Evolutionary conservation across 2,888 invertebrate species (phyloP).

Genomic region (Drosophila mulleri): DNA sequence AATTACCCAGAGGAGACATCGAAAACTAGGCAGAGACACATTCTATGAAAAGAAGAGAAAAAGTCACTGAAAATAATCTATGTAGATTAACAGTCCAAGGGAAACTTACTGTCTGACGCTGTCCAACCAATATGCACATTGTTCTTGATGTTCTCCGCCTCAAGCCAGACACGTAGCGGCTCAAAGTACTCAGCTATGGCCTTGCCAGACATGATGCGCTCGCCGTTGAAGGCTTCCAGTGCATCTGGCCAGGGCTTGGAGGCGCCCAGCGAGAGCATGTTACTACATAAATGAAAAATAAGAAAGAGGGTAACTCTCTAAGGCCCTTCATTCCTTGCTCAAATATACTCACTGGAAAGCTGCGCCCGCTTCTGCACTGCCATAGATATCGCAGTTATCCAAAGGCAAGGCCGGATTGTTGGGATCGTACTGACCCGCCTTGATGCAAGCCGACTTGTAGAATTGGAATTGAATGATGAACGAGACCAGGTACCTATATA

Average conservation of each 20-base stretch:
- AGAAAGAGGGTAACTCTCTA: neutral
- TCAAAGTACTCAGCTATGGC: conserved; percentile 93
- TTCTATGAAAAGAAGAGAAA: conserved; percentile 46
- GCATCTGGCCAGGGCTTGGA: conserved; percentile 94
- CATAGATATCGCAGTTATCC: conserved; percentile 94
- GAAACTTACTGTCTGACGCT: conserved; percentile 81
- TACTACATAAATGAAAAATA: conserved; percentile 84
- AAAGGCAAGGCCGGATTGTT: conserved; percentile 89
- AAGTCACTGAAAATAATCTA: neutral
- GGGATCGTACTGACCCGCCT: conserved; percentile 92
- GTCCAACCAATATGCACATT: conserved; percentile 89
- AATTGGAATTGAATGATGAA: conserved; percentile 93
- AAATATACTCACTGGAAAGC: conserved; percentile 86
- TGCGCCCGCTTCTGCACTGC: conserved; percentile 91
- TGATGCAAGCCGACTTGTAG: conserved; percentile 89
- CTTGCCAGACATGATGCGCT: conserved; percentile 90
- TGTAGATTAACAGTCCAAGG: neutral
- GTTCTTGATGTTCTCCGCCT: conserved; percentile 89
- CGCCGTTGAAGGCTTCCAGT: conserved; percentile 92
- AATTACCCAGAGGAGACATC: conserved; percentile 6
- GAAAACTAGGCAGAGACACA: conserved; percentile 48
- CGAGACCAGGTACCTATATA: conserved; percentile 89
- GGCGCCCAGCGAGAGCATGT: conserved; percentile 90
- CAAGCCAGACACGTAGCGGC: conserved; percentile 91
- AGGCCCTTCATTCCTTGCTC: too few relatives aligned